Percentiles rank a stretch among this genome's conserved stretches.
phyloP scores from a whole-genome alignment of 2,888 invertebrate genomes.

The Prionchulus punctatus region DNA sequence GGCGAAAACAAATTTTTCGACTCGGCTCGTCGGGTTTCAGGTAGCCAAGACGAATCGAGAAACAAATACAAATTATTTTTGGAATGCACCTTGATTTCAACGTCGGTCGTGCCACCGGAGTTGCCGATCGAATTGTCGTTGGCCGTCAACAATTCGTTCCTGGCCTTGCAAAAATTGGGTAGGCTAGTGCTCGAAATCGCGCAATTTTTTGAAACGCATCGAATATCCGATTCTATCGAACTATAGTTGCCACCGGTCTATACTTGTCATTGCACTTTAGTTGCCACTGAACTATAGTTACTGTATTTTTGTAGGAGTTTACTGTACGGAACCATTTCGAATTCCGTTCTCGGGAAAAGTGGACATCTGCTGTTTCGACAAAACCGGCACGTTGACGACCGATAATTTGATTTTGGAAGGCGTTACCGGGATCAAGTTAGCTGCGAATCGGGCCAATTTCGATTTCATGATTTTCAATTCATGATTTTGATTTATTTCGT shows the following conservation, averaged over 20 bases:
- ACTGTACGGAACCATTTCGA: constrained; percentile 96
- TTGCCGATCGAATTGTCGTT: constrained; percentile 91
- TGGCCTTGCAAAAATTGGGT: constrained; percentile 74
- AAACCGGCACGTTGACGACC: constrained; percentile 95
- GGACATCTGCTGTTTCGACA: constrained; percentile 97
- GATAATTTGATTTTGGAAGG: constrained; percentile 97
- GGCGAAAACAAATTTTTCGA: too few relatives aligned
- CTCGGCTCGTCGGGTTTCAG: too few relatives aligned
- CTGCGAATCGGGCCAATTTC: too few relatives aligned
- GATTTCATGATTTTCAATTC: too few relatives aligned
- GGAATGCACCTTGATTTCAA: constrained; percentile 92
- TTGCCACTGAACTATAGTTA: too few relatives aligned
- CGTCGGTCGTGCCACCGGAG: constrained; percentile 97
- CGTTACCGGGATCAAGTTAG: constrained; percentile 46
- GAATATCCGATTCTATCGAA: too few relatives aligned
- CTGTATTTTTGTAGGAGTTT: constrained; percentile 50
- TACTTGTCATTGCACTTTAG: too few relatives aligned
- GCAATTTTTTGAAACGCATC: too few relatives aligned
- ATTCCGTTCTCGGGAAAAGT: constrained; percentile 99
- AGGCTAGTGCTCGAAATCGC: too few relatives aligned
- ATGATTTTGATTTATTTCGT: not conserved
- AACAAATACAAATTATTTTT: constrained; percentile 91
- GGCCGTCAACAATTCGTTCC: constrained; percentile 88
- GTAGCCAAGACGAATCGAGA: constrained; percentile 70
- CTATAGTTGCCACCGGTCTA: too few relatives aligned